Evolutionary conservation across 1,140 invertebrate genomes (phyloP), one percentile per base, ranked within the genome.

Genomic region (Sycobia sp.): DNA sequence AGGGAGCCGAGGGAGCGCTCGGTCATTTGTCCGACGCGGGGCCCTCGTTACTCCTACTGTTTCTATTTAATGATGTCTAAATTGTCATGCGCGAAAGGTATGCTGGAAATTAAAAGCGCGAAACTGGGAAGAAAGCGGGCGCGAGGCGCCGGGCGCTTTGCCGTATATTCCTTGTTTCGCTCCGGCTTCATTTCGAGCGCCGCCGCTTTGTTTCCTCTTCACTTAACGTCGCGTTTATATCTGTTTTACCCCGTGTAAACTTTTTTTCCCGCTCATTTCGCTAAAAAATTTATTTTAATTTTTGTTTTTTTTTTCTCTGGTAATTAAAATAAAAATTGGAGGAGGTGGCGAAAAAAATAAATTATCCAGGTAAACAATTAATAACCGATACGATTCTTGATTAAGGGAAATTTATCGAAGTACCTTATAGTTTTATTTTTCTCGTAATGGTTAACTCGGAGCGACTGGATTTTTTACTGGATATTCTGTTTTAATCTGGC

Each of bases 11-110:
- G 16, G 16, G 32, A 51, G 11, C 16, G 60, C 41, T 43, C 64
- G 67, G 65, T 66, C 68, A 72, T 72, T 72, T 72, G 70, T 66
- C 66, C 66, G 38, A 16, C 60, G 49, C 61, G 51, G 43, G 51
- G 43, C 62, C 53, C 62, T 65, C 67, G 56, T 65, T 71, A 65
- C 66, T 68, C 66, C 62, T 62, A 67, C 68, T 71, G 68, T 72
- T 74, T 69, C 67, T 70, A 70, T 73, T 74, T 74, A 74, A 74
- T 71, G 71, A 74, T 63, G 71, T 73, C 71, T 70, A 72, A 74
- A 74, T 71, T 71, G 70, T 71, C 65, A 66, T 69, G 70, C 65
- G 63, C 51, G 58, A 64, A 53, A 53, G 55, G 49, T 29, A n/a
- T n/a, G 46, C 46, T 44, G 55, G 11, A 59, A 58, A 65, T 65